Conservation (phyloP, 2,888 invertebrate species). For the Lasioglossum vierecki region DNA sequence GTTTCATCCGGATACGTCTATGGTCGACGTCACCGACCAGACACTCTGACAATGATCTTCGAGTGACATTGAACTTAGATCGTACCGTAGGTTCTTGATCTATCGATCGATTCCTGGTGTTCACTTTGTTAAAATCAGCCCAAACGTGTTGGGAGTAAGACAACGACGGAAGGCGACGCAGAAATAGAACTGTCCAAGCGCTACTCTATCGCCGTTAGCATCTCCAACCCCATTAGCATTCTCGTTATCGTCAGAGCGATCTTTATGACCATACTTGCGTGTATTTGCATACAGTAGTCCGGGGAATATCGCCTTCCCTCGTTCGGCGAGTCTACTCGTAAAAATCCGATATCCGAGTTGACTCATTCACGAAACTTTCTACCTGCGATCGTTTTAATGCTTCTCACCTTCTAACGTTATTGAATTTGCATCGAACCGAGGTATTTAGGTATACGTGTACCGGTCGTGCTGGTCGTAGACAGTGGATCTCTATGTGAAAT, state of each 20-base stretch:
- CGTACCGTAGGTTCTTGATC: neutral
- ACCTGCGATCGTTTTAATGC: neutral
- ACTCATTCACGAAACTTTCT: neutral
- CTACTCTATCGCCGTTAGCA: neutral
- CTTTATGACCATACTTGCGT: neutral
- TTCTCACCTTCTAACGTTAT: neutral
- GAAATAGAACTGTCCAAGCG: neutral
- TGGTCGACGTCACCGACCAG: neutral
- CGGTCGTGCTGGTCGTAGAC: neutral
- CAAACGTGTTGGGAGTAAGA: neutral
- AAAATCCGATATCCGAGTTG: neutral
- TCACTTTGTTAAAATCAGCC: neutral
- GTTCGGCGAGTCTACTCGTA: neutral
- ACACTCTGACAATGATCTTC: neutral
- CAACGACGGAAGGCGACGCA: neutral
- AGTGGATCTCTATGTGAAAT: no score
- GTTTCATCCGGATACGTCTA: neutral
- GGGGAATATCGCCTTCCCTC: neutral
- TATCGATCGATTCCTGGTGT: neutral
- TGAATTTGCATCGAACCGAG: neutral
- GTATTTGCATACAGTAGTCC: neutral
- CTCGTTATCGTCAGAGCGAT: neutral
- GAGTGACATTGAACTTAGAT: neutral
- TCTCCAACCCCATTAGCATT: neutral
- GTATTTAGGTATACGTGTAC: neutral